Conservation (phyloP, 2,113 vertebrate species). For the Catharus bicknelli region DNA sequence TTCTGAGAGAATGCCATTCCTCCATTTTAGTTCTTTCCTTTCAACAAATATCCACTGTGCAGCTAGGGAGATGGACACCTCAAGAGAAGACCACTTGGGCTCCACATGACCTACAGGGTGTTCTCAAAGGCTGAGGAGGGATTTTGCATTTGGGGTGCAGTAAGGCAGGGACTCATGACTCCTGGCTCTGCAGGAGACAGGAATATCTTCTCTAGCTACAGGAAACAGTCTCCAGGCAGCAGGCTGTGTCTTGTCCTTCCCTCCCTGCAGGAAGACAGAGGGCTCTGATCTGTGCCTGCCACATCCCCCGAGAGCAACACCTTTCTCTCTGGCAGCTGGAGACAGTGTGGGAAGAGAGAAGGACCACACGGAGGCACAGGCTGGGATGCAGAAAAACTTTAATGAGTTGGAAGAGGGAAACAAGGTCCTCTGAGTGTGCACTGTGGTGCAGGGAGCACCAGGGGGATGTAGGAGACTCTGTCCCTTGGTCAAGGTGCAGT, state of each 20-base stretch:
- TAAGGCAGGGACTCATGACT: background rate
- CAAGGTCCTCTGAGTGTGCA: background rate
- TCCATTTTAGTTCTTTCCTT: background rate
- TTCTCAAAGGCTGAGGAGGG: background rate
- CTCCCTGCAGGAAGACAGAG: too few relatives aligned
- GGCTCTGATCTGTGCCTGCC: background rate
- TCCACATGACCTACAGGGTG: background rate
- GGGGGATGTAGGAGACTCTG: background rate
- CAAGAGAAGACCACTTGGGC: too few relatives aligned
- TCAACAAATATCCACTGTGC: background rate
- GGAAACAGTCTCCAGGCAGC: background rate
- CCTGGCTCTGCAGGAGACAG: background rate
- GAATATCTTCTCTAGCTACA: background rate
- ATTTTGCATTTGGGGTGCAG: background rate
- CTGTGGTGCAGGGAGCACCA: background rate
- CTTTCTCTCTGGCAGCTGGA: background rate
- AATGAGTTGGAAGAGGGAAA: background rate
- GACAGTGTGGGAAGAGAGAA: rapidly evolving
- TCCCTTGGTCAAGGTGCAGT: background rate
- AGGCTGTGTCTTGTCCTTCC: background rate
- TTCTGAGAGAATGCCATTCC: background rate
- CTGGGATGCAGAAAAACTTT: slow-evolving; percentile 2
- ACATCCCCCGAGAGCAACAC: too few relatives aligned
- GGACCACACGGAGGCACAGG: background rate
- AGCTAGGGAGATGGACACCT: background rate